Percentiles rank a stretch among this genome's conserved stretches.
Evolutionary conservation across 2,797 vertebrate genomes (phyloP).

Genomic region (Capromys pilorides): DNA sequence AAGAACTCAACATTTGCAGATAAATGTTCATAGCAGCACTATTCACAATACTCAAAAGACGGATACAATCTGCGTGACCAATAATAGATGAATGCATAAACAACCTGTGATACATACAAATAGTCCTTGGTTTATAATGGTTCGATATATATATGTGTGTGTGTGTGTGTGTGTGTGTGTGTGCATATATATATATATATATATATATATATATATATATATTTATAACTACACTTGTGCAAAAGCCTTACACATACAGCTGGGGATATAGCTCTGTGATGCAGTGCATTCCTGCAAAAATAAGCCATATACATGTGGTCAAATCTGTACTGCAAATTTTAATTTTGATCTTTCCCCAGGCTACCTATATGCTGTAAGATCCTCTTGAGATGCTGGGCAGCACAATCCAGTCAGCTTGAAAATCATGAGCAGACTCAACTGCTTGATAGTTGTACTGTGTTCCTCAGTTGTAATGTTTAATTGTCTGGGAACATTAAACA

Average conservation of each 20-base stretch:
- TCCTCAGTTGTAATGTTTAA: neutral
- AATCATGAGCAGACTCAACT: neutral
- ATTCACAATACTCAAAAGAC: neutral
- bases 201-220: too few species aligned
- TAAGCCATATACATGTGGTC: neutral
- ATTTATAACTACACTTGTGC: neutral
- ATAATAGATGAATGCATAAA: neutral
- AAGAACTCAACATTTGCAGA: neutral
- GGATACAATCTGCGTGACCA: neutral
- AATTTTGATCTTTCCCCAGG: neutral
- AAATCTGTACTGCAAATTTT: neutral
- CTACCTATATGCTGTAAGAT: neutral
- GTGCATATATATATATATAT: too few species aligned
- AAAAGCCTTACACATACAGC: neutral
- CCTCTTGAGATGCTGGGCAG: neutral
- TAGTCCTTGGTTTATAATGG: neutral
- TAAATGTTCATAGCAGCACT: neutral
- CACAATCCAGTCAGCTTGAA: neutral
- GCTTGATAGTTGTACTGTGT: too few species aligned
- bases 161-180: too few species aligned
- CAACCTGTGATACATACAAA: neutral
- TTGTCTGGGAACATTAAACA: neutral
- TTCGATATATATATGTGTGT: too few species aligned
- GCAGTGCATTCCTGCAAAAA: too few species aligned
- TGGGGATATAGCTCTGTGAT: too few species aligned